These are phyloP conservation scores for Grantiella picta DNA, from an alignment of 2,113 vertebrate species.

Conservation along the genomic window DNA sequence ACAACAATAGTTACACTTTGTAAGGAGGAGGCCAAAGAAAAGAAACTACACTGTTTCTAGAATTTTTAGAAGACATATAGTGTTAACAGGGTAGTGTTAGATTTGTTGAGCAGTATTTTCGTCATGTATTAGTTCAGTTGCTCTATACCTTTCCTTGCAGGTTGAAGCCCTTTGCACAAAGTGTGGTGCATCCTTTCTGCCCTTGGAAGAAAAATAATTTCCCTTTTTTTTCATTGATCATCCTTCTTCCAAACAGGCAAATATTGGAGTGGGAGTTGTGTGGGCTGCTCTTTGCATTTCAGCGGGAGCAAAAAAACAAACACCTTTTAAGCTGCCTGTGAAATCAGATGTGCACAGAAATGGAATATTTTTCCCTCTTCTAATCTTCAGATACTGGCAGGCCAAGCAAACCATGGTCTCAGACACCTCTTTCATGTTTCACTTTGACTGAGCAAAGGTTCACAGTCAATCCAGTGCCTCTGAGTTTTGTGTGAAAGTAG, in stretches of 20 bases:
- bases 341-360: background rate
- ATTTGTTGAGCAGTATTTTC: background rate
- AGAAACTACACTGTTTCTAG: background rate
- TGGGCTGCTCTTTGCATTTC: background rate
- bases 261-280: rapidly evolving
- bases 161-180: background rate
- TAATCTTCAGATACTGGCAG: background rate
- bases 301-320: background rate
- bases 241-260: background rate
- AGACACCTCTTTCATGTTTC: background rate
- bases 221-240: background rate
- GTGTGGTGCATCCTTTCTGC: background rate
- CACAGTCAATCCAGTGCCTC: background rate
- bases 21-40: background rate
- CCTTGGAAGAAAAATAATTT: background rate
- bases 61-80: background rate
- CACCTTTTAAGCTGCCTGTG: background rate
- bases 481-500: background rate
- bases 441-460: background rate
- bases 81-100: background rate
- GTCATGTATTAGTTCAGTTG: background rate
- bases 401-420: background rate
- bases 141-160: background rate
- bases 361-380: background rate
- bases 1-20: background rate